phyloP scores from a whole-genome alignment of 2,888 invertebrate species.

The Diarsia mendica region DNA sequence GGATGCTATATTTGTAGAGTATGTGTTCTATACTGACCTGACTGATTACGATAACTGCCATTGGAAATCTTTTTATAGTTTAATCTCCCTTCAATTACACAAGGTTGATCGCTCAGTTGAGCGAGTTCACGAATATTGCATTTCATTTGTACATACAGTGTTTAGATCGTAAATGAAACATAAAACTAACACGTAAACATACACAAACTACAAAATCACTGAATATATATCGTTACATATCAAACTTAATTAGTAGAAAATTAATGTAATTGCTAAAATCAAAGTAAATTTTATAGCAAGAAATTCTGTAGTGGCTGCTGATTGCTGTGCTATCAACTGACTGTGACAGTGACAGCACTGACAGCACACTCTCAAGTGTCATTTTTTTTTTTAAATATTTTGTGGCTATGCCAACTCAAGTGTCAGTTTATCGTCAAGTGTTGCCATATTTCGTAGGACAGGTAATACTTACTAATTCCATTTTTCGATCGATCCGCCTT shows the following conservation, averaged over 20 bases:
- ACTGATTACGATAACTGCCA: conserved; percentile 88
- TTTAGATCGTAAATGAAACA: conserved; percentile 21
- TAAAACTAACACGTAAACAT: conserved; percentile 21
- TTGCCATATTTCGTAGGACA: not conserved
- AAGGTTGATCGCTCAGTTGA: conserved; percentile 91
- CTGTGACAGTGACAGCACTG: conserved; percentile 22
- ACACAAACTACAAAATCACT: conserved; percentile 14
- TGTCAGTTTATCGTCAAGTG: not conserved
- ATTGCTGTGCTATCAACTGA: conserved; percentile 18
- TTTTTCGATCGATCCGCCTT: too few relatives aligned
- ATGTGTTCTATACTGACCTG: conserved; percentile 75
- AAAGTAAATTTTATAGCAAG: conserved; percentile 5
- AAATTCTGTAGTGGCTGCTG: conserved; percentile 2
- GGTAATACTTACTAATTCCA: too few relatives aligned
- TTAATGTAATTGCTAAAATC: not conserved
- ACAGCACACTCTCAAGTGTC: too few relatives aligned
- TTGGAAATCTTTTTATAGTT: conserved; percentile 92
- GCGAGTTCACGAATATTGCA: conserved; percentile 93
- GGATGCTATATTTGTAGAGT: not conserved
- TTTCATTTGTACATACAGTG: conserved; percentile 89
- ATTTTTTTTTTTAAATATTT: too few relatives aligned
- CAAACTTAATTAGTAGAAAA: not conserved
- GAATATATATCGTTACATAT: conserved; percentile 6
- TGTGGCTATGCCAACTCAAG: not conserved
- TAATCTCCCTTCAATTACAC: conserved; percentile 93